phyloP scores from a whole-genome alignment of 2,113 vertebrate genomes.

The Albula glossodonta region DNA sequence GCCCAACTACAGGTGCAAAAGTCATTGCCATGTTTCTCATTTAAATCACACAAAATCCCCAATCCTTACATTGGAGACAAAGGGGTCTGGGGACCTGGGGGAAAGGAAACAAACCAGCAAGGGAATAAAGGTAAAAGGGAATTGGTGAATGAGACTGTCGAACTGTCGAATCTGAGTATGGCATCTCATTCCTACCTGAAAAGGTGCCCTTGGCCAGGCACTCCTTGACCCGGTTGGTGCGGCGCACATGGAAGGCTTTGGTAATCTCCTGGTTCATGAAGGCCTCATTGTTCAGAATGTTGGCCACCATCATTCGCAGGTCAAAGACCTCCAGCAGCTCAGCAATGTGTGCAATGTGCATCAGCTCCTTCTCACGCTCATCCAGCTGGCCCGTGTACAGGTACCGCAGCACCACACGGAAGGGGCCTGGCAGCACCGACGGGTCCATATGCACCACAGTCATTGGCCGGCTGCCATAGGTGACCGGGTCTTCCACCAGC shows the following conservation, averaged over 20 bases:
- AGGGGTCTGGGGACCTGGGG: too few relatives aligned
- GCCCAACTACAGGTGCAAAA: neutral
- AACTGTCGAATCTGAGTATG: too few relatives aligned
- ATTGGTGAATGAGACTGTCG: neutral
- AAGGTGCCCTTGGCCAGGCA: slow-evolving; percentile 84
- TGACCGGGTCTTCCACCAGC: slow-evolving; percentile 76
- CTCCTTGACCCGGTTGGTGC: slow-evolving; percentile 83
- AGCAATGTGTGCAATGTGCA: slow-evolving; percentile 83
- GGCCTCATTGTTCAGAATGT: slow-evolving; percentile 83
- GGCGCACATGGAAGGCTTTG: slow-evolving; percentile 83
- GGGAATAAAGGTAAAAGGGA: neutral
- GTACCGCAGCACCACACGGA: slow-evolving; percentile 79
- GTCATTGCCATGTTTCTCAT: too few relatives aligned
- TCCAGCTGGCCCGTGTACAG: slow-evolving; percentile 81
- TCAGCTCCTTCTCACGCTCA: slow-evolving; percentile 77
- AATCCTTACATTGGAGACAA: too few relatives aligned
- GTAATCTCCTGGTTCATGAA: slow-evolving; percentile 92
- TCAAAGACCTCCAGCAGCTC: slow-evolving; percentile 85
- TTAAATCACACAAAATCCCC: too few relatives aligned
- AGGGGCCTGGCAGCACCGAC: slow-evolving; percentile 78
- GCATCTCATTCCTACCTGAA: slow-evolving; percentile 64
- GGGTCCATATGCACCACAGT: slow-evolving; percentile 82
- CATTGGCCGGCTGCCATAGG: slow-evolving; percentile 75
- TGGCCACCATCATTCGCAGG: slow-evolving; percentile 86
- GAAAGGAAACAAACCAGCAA: neutral